A percentile compares a stretch with the other conserved stretches of the same genome.
These are phyloP conservation scores for Melanotaenia boesemani DNA, from an alignment of 2,797 vertebrate genomes.

Conservation along the genomic window DNA sequence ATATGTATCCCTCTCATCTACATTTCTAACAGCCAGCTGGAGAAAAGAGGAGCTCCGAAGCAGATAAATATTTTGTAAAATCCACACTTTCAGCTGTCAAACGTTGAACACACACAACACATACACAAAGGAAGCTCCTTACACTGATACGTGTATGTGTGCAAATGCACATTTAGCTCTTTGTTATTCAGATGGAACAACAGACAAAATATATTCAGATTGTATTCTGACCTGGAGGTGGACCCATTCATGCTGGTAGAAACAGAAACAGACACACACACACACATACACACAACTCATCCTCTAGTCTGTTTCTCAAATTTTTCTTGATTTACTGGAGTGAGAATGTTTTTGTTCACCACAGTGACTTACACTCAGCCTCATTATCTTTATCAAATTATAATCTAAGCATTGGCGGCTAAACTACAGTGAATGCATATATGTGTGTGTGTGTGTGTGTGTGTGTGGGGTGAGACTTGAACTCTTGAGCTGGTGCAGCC, in stretches of 20 bases:
- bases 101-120: constrained; percentile 38
- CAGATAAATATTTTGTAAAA: constrained; percentile 52
- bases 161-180: constrained; percentile 57
- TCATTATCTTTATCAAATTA: constrained; percentile 78
- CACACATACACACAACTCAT: constrained; percentile 47
- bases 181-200: constrained; percentile 80
- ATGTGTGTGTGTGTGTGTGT: constrained; percentile 15
- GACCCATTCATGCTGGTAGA: constrained; percentile 59
- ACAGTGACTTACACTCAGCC: constrained; percentile 73
- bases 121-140: constrained; percentile 25
- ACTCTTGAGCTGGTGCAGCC: constrained; percentile 34
- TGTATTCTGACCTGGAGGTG: constrained; percentile 79
- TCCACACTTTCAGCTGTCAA: constrained; percentile 45
- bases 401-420: constrained; percentile 77
- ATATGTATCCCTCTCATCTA: constrained; percentile 30
- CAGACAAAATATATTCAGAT: constrained; percentile 78
- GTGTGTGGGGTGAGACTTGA: constrained; percentile 23
- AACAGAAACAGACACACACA: constrained; percentile 6
- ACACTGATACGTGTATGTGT: constrained; percentile 31
- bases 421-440: constrained; percentile 27
- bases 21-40: constrained; percentile 56
- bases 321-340: constrained; percentile 36
- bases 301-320: not conserved
- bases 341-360: constrained; percentile 28
- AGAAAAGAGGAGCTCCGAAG: constrained; percentile 22